Conservation (phyloP, 2,797 vertebrate species). For the Lacerta viridis region DNA sequence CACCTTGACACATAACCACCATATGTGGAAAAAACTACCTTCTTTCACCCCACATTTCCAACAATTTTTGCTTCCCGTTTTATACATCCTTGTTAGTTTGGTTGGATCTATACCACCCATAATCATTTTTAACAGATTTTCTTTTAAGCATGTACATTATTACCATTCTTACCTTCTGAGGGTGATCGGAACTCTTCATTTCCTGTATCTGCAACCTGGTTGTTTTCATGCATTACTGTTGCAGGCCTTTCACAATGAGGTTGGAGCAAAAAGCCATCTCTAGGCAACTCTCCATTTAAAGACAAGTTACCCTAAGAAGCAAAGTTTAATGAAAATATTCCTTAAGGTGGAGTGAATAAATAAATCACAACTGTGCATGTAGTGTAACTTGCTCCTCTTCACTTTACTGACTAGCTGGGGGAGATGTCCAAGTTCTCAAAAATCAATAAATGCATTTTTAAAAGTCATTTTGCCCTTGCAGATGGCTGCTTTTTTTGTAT, state of each 20-base stretch:
- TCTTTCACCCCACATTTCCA: too few species aligned
- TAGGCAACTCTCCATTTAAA: background rate
- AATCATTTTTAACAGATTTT: too few species aligned
- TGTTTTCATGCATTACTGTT: constrained; percentile 12
- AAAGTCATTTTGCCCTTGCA: background rate
- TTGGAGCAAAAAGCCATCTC: background rate
- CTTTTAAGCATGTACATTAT: too few species aligned
- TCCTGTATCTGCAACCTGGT: constrained; percentile 22
- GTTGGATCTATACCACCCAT: too few species aligned
- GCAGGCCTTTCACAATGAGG: background rate
- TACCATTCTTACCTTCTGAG: constrained; percentile 64
- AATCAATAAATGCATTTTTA: too few species aligned
- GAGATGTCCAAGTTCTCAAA: too few species aligned
- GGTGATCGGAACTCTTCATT: constrained; percentile 73
- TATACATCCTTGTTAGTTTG: too few species aligned
- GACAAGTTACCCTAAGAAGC: constrained; percentile 9
- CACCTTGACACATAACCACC: too few species aligned
- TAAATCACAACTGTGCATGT: background rate
- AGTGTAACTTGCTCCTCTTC: background rate
- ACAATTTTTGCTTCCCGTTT: too few species aligned
- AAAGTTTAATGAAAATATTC: background rate
- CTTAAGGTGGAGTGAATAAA: background rate
- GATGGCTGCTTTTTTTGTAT: constrained; percentile 56
- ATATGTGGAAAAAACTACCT: too few species aligned
- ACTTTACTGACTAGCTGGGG: background rate